Evolutionary conservation across 2,888 invertebrate genomes (phyloP).

Genomic region (Onthophagus sagittarius): DNA sequence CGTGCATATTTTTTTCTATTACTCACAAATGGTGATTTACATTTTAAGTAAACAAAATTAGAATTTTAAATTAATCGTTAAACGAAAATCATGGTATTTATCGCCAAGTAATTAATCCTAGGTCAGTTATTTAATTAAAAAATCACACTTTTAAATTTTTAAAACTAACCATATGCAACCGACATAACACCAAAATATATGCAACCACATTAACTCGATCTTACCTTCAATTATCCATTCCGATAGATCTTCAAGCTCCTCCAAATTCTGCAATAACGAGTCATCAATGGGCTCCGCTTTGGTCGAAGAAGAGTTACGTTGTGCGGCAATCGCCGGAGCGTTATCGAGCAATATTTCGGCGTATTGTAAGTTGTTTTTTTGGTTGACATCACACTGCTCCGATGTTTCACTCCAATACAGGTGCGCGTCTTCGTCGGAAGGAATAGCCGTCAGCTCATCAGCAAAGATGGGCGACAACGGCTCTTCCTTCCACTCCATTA

Average conservation of each 20-base stretch:
- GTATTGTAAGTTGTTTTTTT: neutral
- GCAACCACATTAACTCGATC: neutral
- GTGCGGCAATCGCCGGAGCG: slow-evolving; percentile 30
- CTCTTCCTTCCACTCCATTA: slow-evolving; percentile 53
- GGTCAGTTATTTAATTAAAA: neutral
- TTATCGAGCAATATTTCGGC: neutral
- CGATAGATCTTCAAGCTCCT: slow-evolving; percentile 52
- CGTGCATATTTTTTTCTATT: neutral
- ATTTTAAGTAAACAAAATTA: neutral
- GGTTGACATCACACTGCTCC: slow-evolving; percentile 38
- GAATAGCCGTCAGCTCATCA: slow-evolving; percentile 41
- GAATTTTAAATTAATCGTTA: neutral
- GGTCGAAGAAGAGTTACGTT: slow-evolving; percentile 50
- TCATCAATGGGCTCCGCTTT: slow-evolving; percentile 44
- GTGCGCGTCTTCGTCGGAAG: slow-evolving; percentile 38
- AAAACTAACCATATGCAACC: too few species aligned
- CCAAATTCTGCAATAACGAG: slow-evolving; percentile 60
- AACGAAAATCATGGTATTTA: neutral
- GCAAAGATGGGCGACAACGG: slow-evolving; percentile 51
- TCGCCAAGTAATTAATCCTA: neutral
- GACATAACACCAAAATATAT: too few species aligned
- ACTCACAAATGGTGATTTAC: neutral
- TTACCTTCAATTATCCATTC: slow-evolving; percentile 66
- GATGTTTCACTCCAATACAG: slow-evolving; percentile 40
- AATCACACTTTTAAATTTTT: neutral